Conservation (phyloP, 2,797 vertebrate species). For the Scyliorhinus canicula region DNA sequence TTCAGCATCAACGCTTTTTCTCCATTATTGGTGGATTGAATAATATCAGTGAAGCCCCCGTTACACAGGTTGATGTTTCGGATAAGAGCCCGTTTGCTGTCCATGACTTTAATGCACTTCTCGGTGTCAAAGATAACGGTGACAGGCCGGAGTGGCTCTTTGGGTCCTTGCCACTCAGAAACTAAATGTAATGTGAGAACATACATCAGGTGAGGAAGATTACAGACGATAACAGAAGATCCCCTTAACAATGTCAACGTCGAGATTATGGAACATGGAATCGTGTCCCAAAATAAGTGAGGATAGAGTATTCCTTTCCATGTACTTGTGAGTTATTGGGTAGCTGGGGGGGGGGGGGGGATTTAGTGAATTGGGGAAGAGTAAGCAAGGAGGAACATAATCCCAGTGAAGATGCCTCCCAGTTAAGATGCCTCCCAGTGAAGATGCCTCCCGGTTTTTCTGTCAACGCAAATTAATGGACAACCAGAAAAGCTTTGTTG, state of each 20-base stretch:
- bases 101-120: slow-evolving; percentile 65
- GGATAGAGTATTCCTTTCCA: not conserved
- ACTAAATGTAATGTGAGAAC: slow-evolving; percentile 55
- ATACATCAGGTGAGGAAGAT: not conserved
- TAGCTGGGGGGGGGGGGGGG: not conserved
- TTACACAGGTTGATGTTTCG: slow-evolving; percentile 65
- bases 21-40: slow-evolving; percentile 69
- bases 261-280: not conserved
- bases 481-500: not conserved
- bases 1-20: slow-evolving; percentile 71
- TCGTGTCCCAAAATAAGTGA: not conserved
- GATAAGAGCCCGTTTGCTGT: slow-evolving; percentile 57
- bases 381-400: not conserved
- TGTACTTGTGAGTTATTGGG: not conserved
- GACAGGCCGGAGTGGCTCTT: slow-evolving; percentile 56
- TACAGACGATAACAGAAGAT: not conserved
- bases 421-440: too few species aligned
- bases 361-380: not conserved
- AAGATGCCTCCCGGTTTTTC: too few species aligned
- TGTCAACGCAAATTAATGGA: not conserved
- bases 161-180: slow-evolving; percentile 77
- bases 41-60: slow-evolving; percentile 60
- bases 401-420: not conserved
- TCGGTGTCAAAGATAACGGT: slow-evolving; percentile 67
- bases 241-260: too few species aligned